Conservation (phyloP, 1,140 invertebrate genomes). For the Aphidius ervi region DNA sequence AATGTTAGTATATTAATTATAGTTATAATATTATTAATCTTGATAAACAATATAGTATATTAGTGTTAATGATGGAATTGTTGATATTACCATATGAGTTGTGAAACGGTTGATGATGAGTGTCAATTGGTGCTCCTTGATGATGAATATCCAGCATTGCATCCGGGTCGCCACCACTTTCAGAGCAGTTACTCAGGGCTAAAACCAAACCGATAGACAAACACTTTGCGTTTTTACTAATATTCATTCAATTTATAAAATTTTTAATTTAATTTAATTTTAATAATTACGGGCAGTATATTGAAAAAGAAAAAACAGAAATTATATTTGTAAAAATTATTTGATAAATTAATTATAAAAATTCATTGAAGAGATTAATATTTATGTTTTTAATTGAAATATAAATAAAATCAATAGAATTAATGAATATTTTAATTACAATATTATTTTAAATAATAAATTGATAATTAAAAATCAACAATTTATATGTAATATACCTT, state of each 20-base stretch:
- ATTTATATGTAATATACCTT: neutral
- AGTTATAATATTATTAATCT: slow-evolving; percentile 33
- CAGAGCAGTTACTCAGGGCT: slow-evolving; percentile 55
- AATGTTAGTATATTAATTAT: slow-evolving; percentile 29
- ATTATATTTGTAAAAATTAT: neutral
- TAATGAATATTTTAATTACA: no score
- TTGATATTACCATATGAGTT: slow-evolving; percentile 55
- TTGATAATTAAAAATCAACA: no score
- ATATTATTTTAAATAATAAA: no score
- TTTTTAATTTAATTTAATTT: no score
- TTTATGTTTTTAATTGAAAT: no score
- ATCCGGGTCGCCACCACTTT: slow-evolving; percentile 52
- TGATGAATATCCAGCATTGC: slow-evolving; percentile 52
- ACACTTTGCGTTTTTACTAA: slow-evolving; percentile 52
- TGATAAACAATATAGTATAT: neutral
- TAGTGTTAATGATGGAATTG: slow-evolving; percentile 23
- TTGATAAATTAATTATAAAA: no score
- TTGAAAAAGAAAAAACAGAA: neutral
- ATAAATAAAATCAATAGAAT: no score
- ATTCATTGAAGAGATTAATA: no score
- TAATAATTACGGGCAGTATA: no score
- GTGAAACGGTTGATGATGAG: slow-evolving; percentile 53
- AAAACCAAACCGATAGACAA: slow-evolving; percentile 57
- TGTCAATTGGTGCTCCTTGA: slow-evolving; percentile 49
- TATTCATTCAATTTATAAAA: slow-evolving; percentile 5